A percentile compares a stretch with the other conserved stretches of the same genome.
Conservation (phyloP, 2,888 invertebrate species). For the Habroteleia sp. region DNA sequence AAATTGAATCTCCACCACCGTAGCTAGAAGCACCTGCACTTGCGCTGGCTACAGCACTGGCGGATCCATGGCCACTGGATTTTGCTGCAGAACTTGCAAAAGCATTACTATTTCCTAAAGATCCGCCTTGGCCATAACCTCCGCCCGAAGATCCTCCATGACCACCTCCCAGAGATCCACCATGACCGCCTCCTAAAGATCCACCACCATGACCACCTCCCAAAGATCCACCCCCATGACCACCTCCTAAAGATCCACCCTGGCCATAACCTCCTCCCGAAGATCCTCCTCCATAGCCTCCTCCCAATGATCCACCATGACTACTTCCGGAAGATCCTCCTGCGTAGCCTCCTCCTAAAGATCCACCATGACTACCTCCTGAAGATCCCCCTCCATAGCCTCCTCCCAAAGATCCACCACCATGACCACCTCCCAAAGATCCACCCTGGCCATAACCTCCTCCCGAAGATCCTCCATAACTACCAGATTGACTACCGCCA, state of each 20-base stretch:
- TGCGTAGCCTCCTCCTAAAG: not conserved
- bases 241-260: not conserved
- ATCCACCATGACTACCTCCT: slow-evolving; percentile 17
- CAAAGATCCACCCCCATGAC: not conserved
- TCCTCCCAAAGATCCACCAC: not conserved
- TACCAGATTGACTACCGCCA: not conserved
- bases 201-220: slow-evolving; percentile 4
- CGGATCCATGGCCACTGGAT: slow-evolving; percentile 5
- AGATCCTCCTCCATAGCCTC: not conserved
- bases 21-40: slow-evolving; percentile 45
- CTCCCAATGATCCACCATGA: not conserved
- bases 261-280: not conserved
- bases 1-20: slow-evolving; percentile 34
- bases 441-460: slow-evolving; percentile 1
- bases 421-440: not conserved
- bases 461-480: not conserved
- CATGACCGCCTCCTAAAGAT: not conserved
- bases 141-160: slow-evolving; percentile 9
- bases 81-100: slow-evolving; percentile 8
- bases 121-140: slow-evolving; percentile 6
- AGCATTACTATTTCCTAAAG: slow-evolving; percentile 1
- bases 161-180: not conserved
- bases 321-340: slow-evolving; percentile 6
- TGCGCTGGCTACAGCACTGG: slow-evolving; percentile 29
- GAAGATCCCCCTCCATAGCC: slow-evolving; percentile 1